phyloP scores from a whole-genome alignment of 37 sponge, comb jelly and placozoan species.

The Ephydatia muelleri region DNA sequence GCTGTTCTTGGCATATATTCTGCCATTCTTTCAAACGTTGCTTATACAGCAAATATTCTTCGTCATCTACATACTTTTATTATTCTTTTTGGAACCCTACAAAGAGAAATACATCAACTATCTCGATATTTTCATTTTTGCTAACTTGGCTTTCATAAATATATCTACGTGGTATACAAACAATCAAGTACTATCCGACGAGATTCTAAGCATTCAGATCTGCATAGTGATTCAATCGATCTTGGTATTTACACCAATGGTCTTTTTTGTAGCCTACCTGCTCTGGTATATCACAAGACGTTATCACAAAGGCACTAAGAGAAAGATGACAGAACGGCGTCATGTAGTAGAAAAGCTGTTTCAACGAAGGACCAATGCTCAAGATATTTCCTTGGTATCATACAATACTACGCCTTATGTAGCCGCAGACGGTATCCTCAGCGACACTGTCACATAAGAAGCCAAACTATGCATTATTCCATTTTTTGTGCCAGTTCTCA shows the following conservation, averaged over 20 bases:
- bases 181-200: neutral
- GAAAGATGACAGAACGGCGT: neutral
- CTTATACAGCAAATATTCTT: slow-evolving; percentile 13
- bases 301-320: neutral
- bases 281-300: neutral
- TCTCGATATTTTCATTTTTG: slow-evolving; percentile 52
- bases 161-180: slow-evolving; percentile 21
- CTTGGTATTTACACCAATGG: neutral
- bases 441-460: too few species aligned
- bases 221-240: neutral
- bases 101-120: slow-evolving; percentile 19
- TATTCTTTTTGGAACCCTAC: slow-evolving; percentile 48
- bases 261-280: slow-evolving; percentile 40
- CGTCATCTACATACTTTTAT: neutral
- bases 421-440: too few species aligned
- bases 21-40: neutral
- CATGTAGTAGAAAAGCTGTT: too few species aligned
- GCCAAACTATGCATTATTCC: too few species aligned
- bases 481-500: too few species aligned
- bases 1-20: slow-evolving; percentile 10
- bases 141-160: slow-evolving; percentile 44
- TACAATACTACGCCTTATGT: too few species aligned
- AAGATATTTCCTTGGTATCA: too few species aligned
- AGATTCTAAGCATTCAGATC: neutral
- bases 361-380: too few species aligned